These are phyloP conservation scores for Hydropsyche tenuis DNA, from an alignment of 1,140 invertebrate species.

Conservation along the genomic window DNA sequence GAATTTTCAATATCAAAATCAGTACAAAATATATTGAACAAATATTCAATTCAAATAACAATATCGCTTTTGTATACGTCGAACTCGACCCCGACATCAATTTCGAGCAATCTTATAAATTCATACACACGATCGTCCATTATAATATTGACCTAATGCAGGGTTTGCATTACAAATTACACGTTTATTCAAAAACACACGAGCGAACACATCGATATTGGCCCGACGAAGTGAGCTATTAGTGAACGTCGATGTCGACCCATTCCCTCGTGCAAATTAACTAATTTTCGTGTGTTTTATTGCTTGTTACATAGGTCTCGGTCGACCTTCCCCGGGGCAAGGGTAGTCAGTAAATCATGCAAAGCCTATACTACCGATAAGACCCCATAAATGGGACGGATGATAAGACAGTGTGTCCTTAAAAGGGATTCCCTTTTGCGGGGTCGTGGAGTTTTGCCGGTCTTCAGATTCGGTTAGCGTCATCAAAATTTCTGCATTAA, in stretches of 20 bases:
- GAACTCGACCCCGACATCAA: no score
- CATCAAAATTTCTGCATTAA: constrained; percentile 3
- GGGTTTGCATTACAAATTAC: no score
- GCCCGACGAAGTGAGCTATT: neutral
- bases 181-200: no score
- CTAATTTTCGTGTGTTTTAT: constrained; percentile 21
- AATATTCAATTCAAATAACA: no score
- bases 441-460: neutral
- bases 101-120: no score
- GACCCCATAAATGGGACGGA: constrained; percentile 25
- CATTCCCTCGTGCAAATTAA: constrained; percentile 10
- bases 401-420: constrained; percentile 19
- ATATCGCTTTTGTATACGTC: no score
- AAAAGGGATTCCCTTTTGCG: constrained; percentile 16
- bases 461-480: constrained; percentile 4
- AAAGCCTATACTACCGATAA: constrained; percentile 16
- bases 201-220: no score
- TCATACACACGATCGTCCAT: no score
- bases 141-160: no score
- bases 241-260: neutral
- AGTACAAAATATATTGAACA: no score
- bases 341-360: constrained; percentile 18
- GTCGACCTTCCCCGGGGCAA: neutral
- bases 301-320: neutral
- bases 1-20: no score